Evolutionary conservation across 1,140 invertebrate species (phyloP), one percentile per base, ranked within the genome.

Genomic region (Octopus bimaculoides): DNA sequence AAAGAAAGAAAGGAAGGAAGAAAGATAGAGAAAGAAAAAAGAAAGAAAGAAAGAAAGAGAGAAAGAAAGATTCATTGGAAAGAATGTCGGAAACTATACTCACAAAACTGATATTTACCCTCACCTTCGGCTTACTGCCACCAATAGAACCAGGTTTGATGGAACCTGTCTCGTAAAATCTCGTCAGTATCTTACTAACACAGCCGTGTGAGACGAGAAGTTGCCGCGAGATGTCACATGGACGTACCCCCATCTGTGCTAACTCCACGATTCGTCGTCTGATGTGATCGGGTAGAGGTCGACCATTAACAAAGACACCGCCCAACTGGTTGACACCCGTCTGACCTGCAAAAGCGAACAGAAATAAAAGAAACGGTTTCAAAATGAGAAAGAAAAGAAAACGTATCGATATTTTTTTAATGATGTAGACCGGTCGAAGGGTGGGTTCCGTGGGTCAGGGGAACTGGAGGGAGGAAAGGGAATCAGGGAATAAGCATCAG

Each of bases 111-210:
- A 77, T 71, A 71, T 71, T 71, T 71, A 71, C 66, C 66, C 10
- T 80, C 83, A 86, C 85, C 82, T 99, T 99, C n/a, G 98, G 98
- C 91, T 99, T 99, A 66, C 96, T 98, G 12, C 98, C 98, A 4
- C 98, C 98, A 87, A 99, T 99, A 61, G 99, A 97, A 6, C 98
- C 98, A 14, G 98, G 98, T 89, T 98, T 98, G 91, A 99, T 99
- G 87, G 96, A 98, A 74, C 88, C 88, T 0, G 89, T 99, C 91
- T 99, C 97, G 90, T 99, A 99, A 92, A 97, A 98, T 92, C 97
- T 82, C 6, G 96, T 92, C 53, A 96, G 96, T 87, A 98, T 98
- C 91, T 98, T 98, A 82, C 95, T 96, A 0, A 98, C 97, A 90
- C 97, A 98, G 52, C 97, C 97, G 91, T 98, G 97, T 26, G 95